Percentiles rank a stretch among this genome's conserved stretches.
phyloP scores from a whole-genome alignment of 2,888 invertebrate species.

The Steromphala cineraria region DNA sequence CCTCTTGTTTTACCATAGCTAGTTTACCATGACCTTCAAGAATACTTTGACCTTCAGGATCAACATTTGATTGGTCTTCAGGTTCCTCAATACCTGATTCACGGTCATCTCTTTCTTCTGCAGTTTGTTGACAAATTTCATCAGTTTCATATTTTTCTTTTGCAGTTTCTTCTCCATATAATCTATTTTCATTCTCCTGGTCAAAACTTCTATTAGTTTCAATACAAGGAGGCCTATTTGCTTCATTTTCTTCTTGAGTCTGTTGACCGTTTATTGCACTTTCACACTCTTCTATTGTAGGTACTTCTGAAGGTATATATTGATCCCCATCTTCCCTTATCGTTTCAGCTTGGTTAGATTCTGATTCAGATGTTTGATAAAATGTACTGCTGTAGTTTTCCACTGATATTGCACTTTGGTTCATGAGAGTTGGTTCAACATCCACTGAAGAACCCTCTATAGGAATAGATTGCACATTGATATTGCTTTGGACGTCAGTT shows the following conservation, averaged over 20 bases:
- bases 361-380: too few species aligned
- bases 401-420: too few species aligned
- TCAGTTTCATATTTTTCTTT: background rate
- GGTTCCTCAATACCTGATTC: background rate
- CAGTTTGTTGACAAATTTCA: background rate
- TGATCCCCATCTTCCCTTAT: constrained; percentile 4
- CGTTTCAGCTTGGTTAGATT: background rate
- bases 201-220: too few species aligned
- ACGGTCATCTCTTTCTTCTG: background rate
- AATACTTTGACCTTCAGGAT: background rate
- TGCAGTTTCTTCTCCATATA: background rate
- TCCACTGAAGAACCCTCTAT: too few species aligned
- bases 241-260: background rate
- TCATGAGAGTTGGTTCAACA: too few species aligned
- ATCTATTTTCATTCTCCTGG: too few species aligned
- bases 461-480: too few species aligned
- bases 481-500: too few species aligned
- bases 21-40: too few species aligned
- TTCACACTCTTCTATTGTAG: background rate
- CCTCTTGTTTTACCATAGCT: too few species aligned
- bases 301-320: background rate
- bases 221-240: too few species aligned
- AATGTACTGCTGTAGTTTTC: too few species aligned
- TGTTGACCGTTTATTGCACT: background rate
- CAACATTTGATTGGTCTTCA: background rate